These are phyloP conservation scores for Astyanax mexicanus DNA, from an alignment of 2,797 vertebrate species.

Conservation along the genomic window DNA sequence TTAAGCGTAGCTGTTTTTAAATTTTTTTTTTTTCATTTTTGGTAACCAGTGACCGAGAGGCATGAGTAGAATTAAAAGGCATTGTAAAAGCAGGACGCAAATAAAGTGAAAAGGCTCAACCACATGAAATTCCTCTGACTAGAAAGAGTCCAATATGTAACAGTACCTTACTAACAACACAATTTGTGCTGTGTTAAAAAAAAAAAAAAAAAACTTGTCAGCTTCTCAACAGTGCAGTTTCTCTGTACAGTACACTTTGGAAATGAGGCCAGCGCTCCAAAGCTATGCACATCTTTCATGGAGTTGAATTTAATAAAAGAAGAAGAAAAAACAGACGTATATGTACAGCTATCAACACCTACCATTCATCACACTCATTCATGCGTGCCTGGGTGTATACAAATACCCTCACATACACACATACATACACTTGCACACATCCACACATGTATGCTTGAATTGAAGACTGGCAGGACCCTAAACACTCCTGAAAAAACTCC, in stretches of 20 bases:
- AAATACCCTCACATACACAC: not conserved
- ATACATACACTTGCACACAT: not conserved
- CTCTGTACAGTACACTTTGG: slow-evolving; percentile 57
- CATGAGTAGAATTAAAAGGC: slow-evolving; percentile 21
- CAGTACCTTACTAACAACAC: slow-evolving; percentile 44
- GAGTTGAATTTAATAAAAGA: slow-evolving; percentile 6
- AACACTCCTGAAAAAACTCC: slow-evolving; percentile 15
- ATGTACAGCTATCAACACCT: slow-evolving; percentile 41
- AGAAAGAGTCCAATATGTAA: slow-evolving; percentile 40
- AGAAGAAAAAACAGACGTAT: slow-evolving; percentile 36
- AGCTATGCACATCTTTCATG: slow-evolving; percentile 21
- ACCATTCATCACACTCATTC: slow-evolving; percentile 27
- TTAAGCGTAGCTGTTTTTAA: slow-evolving; percentile 12
- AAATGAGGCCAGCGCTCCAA: slow-evolving; percentile 35
- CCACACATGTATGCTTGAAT: not conserved
- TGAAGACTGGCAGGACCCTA: slow-evolving; percentile 32
- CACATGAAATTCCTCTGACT: slow-evolving; percentile 22
- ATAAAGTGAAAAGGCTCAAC: slow-evolving; percentile 15
- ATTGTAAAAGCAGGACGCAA: slow-evolving; percentile 27
- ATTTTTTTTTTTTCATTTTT: slow-evolving; percentile 11
- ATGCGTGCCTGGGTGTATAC: slow-evolving; percentile 30
- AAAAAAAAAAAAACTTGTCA: too few species aligned
- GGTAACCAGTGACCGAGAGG: slow-evolving; percentile 15
- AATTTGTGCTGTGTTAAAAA: too few species aligned
- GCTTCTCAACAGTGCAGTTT: slow-evolving; percentile 41